Conservation (phyloP, 2,888 invertebrate genomes). For the Tholera decimalis region DNA sequence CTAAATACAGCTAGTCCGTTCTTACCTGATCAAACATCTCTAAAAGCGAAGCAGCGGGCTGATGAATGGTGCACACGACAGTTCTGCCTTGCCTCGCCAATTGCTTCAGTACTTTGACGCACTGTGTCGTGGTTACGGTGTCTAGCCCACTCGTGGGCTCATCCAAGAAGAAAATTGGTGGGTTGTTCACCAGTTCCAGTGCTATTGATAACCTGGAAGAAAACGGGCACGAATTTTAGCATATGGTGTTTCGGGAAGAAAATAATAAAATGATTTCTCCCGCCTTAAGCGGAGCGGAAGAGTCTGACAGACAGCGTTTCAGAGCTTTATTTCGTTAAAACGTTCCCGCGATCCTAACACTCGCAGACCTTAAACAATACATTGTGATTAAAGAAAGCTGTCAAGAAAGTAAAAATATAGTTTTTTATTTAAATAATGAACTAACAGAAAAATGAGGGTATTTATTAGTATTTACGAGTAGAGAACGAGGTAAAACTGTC, state of each 20-base stretch:
- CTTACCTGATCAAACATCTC: constrained; percentile 92
- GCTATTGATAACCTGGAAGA: constrained; percentile 93
- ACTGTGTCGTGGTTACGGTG: constrained; percentile 92
- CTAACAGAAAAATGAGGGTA: too few species aligned
- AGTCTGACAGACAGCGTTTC: too few species aligned
- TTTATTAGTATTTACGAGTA: too few species aligned
- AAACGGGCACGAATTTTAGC: not conserved
- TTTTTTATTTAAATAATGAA: too few species aligned
- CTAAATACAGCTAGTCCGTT: not conserved
- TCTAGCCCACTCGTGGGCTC: constrained; percentile 95
- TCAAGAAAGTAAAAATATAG: too few species aligned
- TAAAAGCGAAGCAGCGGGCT: constrained; percentile 93
- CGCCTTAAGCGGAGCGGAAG: too few species aligned
- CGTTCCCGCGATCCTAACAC: too few species aligned
- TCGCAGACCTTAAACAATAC: too few species aligned
- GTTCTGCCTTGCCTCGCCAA: constrained; percentile 93
- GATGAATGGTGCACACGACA: constrained; percentile 94
- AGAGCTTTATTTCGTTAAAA: too few species aligned
- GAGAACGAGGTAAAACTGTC: not conserved
- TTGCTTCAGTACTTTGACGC: constrained; percentile 90
- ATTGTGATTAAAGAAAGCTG: too few species aligned
- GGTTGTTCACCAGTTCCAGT: constrained; percentile 96
- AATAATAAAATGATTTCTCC: too few species aligned
- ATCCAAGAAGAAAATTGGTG: constrained; percentile 96
- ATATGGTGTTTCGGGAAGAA: too few species aligned